phyloP scores from a whole-genome alignment of 2,888 invertebrate species.

The Nebria salina region DNA sequence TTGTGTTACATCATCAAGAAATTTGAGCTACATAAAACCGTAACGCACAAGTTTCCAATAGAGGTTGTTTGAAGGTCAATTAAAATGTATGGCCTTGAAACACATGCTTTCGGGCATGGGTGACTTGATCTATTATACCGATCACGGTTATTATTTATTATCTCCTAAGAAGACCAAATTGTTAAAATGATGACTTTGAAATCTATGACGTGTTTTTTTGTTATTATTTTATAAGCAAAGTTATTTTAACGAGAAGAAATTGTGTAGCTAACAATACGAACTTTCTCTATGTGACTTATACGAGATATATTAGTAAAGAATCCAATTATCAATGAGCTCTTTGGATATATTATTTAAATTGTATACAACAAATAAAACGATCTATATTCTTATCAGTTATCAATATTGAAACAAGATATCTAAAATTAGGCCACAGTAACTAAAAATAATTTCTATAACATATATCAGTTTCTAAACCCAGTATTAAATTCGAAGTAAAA shows the following conservation, averaged over 20 bases:
- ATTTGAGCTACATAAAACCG: neutral
- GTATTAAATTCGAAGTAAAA: neutral
- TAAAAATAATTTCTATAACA: neutral
- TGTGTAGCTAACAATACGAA: neutral
- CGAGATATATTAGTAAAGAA: neutral
- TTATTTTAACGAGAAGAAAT: constrained; percentile 1
- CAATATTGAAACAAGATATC: neutral
- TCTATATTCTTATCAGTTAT: neutral
- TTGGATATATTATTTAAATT: neutral
- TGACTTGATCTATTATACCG: neutral
- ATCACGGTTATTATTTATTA: neutral
- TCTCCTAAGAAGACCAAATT: neutral
- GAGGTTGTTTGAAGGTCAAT: neutral
- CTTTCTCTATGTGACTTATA: neutral
- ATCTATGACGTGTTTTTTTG: neutral
- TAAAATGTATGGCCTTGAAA: neutral
- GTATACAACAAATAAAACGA: neutral
- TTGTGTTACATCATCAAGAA: neutral
- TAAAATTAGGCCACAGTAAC: neutral
- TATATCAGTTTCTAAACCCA: neutral
- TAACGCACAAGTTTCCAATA: neutral
- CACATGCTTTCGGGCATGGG: neutral
- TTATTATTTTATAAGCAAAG: neutral
- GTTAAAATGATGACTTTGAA: neutral
- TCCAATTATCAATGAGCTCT: neutral